Conservation (phyloP, 92 coral and sea anemone species). For the Umimayanthus chanpuru region DNA sequence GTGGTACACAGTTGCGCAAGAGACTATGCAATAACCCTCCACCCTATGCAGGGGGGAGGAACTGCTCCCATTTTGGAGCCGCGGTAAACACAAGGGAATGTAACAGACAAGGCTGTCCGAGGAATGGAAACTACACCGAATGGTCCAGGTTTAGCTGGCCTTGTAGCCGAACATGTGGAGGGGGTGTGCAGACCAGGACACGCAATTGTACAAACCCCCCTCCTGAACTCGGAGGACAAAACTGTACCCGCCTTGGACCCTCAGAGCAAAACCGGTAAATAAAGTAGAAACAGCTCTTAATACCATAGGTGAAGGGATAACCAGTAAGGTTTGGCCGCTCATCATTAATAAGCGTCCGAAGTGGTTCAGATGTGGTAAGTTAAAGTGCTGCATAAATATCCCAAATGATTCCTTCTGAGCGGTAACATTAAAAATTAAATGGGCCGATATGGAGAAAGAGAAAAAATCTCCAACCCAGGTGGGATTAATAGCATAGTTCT, state of each 20-base stretch:
- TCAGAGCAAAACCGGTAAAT: slow-evolving; percentile 44
- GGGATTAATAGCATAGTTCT: background rate
- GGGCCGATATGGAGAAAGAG: too few species aligned
- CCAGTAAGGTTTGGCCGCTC: too few species aligned
- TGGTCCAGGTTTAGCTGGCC: slow-evolving; percentile 63
- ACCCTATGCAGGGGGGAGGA: slow-evolving; percentile 56
- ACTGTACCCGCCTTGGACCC: slow-evolving; percentile 67
- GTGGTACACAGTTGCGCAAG: slow-evolving; percentile 59
- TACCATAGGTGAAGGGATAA: too few species aligned
- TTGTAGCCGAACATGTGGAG: slow-evolving; percentile 61
- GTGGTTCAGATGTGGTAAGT: too few species aligned
- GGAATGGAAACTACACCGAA: slow-evolving; percentile 64
- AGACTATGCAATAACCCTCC: slow-evolving; percentile 63
- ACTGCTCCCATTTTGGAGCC: slow-evolving; percentile 65
- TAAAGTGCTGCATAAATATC: too few species aligned
- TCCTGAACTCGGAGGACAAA: slow-evolving; percentile 61
- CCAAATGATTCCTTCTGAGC: too few species aligned
- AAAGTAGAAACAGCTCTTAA: background rate
- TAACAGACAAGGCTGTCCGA: slow-evolving; percentile 56
- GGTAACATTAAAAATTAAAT: too few species aligned
- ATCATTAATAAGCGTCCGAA: too few species aligned
- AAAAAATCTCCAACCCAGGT: too few species aligned
- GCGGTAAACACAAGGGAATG: slow-evolving; percentile 49
- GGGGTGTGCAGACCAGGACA: slow-evolving; percentile 58
- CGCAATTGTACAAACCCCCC: slow-evolving; percentile 75